Conservation (phyloP, 2,888 invertebrate genomes). For the Pterostichus niger region DNA sequence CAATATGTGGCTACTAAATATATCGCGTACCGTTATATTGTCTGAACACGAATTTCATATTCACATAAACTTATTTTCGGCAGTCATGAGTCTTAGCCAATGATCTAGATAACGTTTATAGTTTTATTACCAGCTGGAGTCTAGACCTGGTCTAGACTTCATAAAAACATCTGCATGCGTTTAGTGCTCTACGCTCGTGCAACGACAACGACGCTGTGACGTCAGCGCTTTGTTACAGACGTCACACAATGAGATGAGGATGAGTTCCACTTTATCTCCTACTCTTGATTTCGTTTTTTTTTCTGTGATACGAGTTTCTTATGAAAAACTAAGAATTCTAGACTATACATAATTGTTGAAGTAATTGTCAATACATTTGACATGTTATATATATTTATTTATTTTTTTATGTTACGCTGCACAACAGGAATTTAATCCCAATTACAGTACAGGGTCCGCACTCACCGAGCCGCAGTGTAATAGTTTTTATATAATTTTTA, state of each 20-base stretch:
- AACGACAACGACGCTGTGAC: constrained; percentile 44
- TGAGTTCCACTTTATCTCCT: constrained; percentile 2
- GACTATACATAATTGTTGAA: neutral
- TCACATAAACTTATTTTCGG: constrained; percentile 58
- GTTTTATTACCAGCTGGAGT: constrained; percentile 69
- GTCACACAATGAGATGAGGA: constrained; percentile 11
- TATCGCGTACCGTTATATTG: constrained; percentile 49
- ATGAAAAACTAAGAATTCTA: no score
- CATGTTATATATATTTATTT: no score
- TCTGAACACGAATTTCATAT: constrained; percentile 47
- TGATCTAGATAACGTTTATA: constrained; percentile 69
- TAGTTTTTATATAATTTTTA: no score
- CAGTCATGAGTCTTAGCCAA: neutral
- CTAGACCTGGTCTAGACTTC: constrained; percentile 74
- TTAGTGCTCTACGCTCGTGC: constrained; percentile 2
- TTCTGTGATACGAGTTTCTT: constrained; percentile 14
- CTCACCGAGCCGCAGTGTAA: no score
- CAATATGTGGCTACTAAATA: constrained; percentile 4
- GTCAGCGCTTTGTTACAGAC: constrained; percentile 8
- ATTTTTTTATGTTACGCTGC: no score
- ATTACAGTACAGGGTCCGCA: no score
- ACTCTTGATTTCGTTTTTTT: constrained; percentile 23
- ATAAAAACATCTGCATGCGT: constrained; percentile 74
- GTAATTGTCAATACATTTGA: no score
- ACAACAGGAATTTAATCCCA: no score